Evolutionary conservation across 2,113 vertebrate genomes (phyloP), one percentile per base, ranked within the genome.

Genomic region (Eclectus roratus): DNA sequence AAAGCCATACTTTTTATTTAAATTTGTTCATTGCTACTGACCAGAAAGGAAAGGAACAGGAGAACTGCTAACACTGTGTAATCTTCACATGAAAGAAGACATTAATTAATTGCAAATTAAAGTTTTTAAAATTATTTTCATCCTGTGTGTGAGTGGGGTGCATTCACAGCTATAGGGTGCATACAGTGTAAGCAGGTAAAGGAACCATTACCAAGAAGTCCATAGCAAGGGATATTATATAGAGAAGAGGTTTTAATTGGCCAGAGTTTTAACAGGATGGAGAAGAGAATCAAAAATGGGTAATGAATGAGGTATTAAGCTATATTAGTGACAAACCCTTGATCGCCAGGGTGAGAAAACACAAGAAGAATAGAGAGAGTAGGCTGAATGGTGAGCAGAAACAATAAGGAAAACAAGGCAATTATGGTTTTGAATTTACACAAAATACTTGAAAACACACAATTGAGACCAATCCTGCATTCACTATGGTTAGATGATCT

Each of bases 391-490:
- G 23, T 43, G 70, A 87, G 61, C 52, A 93, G 53, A 91, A 85
- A 33, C 8, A 1, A 93, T 29, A 41, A 93, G 43, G 79, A 35
- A 94, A 91, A 80, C 70, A 80, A 88, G 55, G 71, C 16, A 27
- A 92, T 85, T 68, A 85, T 8, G 33, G 85, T 92, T 96, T n/a
- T 69, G 44, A 94, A 94, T 76, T 93, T 91, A 72, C 28, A 83
- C 88, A 81, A 71, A 96, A 86, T 60, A 73, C 49, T 92, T 87
- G 77, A 33, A 85, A 84, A 96, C 83, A 47, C 8, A 10, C 41
- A 73, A 4, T 53, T 35, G 76, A 93, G 73, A 80, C 85, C 90
- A 85, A 58, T 95, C 61, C 93, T 91, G 64, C 76, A 64, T 87
- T 80, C 60, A 19, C 50, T 88, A 31, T 82, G 43, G 50, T 82